phyloP scores from a whole-genome alignment of 2,888 invertebrate species.

The Noctua pronuba region DNA sequence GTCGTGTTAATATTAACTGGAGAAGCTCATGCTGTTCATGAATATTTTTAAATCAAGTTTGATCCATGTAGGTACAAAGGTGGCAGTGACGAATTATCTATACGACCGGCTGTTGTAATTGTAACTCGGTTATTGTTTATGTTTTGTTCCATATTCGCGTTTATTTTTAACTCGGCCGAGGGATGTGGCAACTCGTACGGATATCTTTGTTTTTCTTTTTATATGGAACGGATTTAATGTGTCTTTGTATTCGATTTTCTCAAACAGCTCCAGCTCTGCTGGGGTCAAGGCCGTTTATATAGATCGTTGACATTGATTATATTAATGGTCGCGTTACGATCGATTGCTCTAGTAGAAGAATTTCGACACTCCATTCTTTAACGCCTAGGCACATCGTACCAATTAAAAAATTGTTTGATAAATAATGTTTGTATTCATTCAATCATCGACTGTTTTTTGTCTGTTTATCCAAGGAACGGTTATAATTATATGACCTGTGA shows the following conservation, averaged over 20 bases:
- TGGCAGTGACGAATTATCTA: slow-evolving; percentile 6
- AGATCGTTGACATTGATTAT: slow-evolving; percentile 34
- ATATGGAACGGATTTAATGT: not conserved
- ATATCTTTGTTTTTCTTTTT: not conserved
- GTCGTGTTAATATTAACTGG: not conserved
- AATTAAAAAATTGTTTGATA: not conserved
- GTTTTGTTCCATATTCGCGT: slow-evolving; percentile 31
- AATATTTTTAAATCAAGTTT: not conserved
- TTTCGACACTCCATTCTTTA: slow-evolving; percentile 3
- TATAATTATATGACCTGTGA: not conserved
- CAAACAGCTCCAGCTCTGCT: not conserved
- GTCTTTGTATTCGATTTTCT: slow-evolving; percentile 13
- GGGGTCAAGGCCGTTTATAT: slow-evolving; percentile 40
- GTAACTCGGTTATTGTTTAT: slow-evolving; percentile 12
- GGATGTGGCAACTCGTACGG: slow-evolving; percentile 10
- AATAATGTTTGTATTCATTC: not conserved
- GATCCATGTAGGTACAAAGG: not conserved
- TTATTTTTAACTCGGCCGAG: slow-evolving; percentile 18
- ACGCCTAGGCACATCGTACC: not conserved
- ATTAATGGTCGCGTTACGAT: not conserved
- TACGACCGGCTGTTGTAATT: not conserved
- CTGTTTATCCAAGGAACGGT: not conserved
- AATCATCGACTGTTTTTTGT: not conserved
- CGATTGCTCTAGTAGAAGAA: slow-evolving; percentile 13
- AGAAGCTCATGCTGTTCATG: not conserved